Evolutionary conservation across 1,140 invertebrate species (phyloP), one percentile per base, ranked within the genome.

Genomic region (Drosophila navojoa): DNA sequence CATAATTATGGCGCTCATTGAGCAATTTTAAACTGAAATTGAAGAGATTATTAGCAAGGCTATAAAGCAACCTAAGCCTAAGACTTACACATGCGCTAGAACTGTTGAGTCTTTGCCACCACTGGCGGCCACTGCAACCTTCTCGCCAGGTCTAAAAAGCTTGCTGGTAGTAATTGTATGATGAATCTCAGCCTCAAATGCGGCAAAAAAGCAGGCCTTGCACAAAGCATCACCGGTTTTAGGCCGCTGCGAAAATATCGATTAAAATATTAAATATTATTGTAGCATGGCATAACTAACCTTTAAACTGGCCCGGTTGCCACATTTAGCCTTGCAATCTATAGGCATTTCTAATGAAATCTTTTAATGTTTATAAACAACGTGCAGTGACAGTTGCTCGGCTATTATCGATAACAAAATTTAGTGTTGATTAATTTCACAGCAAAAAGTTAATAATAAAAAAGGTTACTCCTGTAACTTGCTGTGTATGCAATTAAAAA

Each of bases 21-120:
- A 99, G 92, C 4, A 96, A 92, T 92, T 99, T 99, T 76, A 99
- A 22, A 3, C 84, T 89, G 32, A 1, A 71, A 47, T 16, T 16
- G 7, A 1, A 16, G 0, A n/a, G 0, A 3, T 32, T 16, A 3
- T 32, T 16, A 19, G 15, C 10, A n/a, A 16, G 15, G 49, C 6
- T 13, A 35, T 15, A 1, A 1, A 10, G 2, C 6, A 10, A 5
- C 5, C 7, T 15, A 45, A 15, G 5, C 27, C 3, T 22, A 15
- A 0, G 11, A 80, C 87, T 9, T 90, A 91, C 82, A 98, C 94
- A 92, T 98, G 96, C 2, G 97, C 98, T 38, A 99, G 93, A 11
- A 99, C 99, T 10, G 99, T 99, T 0, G 98, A 99, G 92, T 99
- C 99, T 94, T 99, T 99, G 53, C 99, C 99, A 60, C 99, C 99